Conservation (phyloP, 2,113 vertebrate genomes). For the Thomomys bottae region DNA sequence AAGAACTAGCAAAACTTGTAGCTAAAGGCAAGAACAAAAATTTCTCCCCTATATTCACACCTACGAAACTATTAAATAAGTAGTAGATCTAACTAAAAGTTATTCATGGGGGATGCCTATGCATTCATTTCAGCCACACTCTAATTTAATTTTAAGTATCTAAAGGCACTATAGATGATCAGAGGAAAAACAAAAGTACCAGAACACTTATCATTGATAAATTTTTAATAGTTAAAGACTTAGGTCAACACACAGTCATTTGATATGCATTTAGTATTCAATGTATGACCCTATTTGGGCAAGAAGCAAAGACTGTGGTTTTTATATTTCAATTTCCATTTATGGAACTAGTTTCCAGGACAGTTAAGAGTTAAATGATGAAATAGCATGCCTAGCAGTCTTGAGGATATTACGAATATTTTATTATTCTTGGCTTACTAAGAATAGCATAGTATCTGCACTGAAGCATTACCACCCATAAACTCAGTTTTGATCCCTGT, state of each 20-base stretch:
- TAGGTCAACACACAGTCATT: neutral
- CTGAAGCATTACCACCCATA: slow-evolving; percentile 64
- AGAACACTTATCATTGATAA: slow-evolving; percentile 6
- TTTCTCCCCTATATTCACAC: neutral
- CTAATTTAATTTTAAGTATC: slow-evolving; percentile 4
- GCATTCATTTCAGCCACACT: neutral
- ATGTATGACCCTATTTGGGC: slow-evolving; percentile 73
- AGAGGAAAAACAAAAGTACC: slow-evolving; percentile 21
- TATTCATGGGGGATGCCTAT: neutral
- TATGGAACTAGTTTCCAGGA: slow-evolving; percentile 73
- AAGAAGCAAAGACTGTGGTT: slow-evolving; percentile 57
- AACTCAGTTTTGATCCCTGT: slow-evolving; percentile 58
- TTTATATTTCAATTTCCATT: slow-evolving; percentile 69
- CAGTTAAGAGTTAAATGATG: slow-evolving; percentile 76
- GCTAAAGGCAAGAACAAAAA: neutral
- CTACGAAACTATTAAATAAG: neutral
- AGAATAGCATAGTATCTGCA: slow-evolving; percentile 48
- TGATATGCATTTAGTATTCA: slow-evolving; percentile 8
- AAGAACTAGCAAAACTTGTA: neutral
- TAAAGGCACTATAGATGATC: slow-evolving; percentile 34
- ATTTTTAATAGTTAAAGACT: slow-evolving; percentile 8
- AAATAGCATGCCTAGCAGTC: slow-evolving; percentile 65
- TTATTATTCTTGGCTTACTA: slow-evolving; percentile 76
- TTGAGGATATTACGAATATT: slow-evolving; percentile 67
- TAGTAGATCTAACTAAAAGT: neutral